Base-by-base conservation (phyloP, 1,140 invertebrate genomes). In the Melipona quadrifasciata region DNA sequence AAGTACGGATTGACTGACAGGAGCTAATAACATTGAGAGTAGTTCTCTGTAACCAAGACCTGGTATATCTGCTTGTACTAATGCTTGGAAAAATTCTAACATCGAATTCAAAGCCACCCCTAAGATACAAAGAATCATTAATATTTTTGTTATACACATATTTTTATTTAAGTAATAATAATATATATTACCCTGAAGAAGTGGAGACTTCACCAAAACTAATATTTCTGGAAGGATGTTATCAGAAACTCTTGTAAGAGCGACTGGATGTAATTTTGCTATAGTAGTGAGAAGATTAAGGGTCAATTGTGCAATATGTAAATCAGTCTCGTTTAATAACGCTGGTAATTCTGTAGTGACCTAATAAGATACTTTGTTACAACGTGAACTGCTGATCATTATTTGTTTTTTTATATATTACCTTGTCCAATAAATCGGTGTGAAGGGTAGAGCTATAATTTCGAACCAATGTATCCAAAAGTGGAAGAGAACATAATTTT, bases 291-390 rank as follows among this genome's bases (percentile, higher is more conserved):
- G 95, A 64, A 98, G 94, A 51, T 96, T 96, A 70, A 98, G 95
- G 61, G 97, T 97, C 89, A 98, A 96, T 95, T 99, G 98, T 64
- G 99, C 98, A 90, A 99, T 98, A 95, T 99, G 98, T 58, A 99
- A 95, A 95, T 99, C 99, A 72, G 97, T 96, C 93, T 99, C 99
- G 90, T 97, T 98, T 76, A 99, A 96, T 39, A 99, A 95, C 64
- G 98, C 97, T 64, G 98, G 98, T 89, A 99, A 95, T 94, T 99
- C 98, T 27, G 96, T 95, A 86, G 98, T 96, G 53, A 97, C 96
- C 93, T 95, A 75, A 82, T 47, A 70, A 75, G 53, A 85, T 64
- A 71, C 12, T 24, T 55, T 53, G 11, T 64, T 1, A 70, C n/a
- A 31, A 17, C 17, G 31, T 34, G 2, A 17, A 47, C 61, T 53